Conservation (phyloP, 2,888 invertebrate genomes). For the Drosophila eohydei region DNA sequence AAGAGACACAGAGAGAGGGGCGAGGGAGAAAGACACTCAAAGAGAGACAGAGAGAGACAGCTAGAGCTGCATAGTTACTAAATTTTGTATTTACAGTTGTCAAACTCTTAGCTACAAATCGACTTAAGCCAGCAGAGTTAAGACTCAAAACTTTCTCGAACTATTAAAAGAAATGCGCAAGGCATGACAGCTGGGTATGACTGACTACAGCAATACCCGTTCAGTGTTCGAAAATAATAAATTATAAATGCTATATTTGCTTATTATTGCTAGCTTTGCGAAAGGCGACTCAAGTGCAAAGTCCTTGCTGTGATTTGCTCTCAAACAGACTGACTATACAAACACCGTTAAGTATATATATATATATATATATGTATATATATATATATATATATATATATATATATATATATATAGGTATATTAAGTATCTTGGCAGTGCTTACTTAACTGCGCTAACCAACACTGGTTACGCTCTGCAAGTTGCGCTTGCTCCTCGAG, state of each 20-base stretch:
- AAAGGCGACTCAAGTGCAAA: too few species aligned
- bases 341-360: not conserved
- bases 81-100: constrained; percentile 15
- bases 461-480: not conserved
- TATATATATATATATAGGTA: not conserved
- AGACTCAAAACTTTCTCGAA: constrained; percentile 4
- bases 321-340: not conserved
- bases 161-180: not conserved
- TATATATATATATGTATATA: not conserved
- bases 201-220: not conserved
- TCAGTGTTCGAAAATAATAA: not conserved
- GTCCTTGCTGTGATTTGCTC: not conserved
- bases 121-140: constrained; percentile 1
- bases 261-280: too few species aligned
- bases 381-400: not conserved
- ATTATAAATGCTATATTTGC: too few species aligned
- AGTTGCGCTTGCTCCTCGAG: constrained; percentile 2
- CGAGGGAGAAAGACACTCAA: not conserved
- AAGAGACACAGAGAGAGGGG: not conserved
- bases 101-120: not conserved
- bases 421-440: not conserved
- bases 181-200: not conserved
- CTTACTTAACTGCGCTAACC: not conserved
- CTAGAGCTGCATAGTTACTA: not conserved
- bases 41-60: not conserved